Conservation (phyloP, 2,888 invertebrate species). For the Ophion costatus region DNA sequence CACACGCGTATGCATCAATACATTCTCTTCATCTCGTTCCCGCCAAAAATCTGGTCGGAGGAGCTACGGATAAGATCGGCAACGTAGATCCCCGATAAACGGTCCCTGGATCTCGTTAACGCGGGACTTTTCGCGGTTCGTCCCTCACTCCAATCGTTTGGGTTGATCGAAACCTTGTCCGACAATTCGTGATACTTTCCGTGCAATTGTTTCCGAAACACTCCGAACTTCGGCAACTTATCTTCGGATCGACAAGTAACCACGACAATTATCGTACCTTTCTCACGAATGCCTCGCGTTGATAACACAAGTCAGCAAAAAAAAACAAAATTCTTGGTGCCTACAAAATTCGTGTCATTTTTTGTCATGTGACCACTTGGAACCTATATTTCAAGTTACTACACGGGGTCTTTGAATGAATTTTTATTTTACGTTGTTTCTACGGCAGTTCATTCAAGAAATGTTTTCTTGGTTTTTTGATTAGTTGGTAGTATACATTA, state of each 20-base stretch:
- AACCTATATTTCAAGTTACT: too few species aligned
- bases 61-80: constrained; percentile 10
- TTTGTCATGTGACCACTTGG: too few species aligned
- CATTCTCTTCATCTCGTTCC: constrained; percentile 42
- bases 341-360: too few species aligned
- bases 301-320: too few species aligned
- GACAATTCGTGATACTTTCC: background rate
- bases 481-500: too few species aligned
- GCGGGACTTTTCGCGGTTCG: constrained; percentile 7
- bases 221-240: background rate
- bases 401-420: too few species aligned
- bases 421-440: too few species aligned
- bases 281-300: too few species aligned
- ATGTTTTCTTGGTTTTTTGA: too few species aligned
- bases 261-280: too few species aligned
- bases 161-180: constrained; percentile 14
- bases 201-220: background rate
- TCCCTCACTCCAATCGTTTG: constrained; percentile 26
- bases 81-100: constrained; percentile 35
- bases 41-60: constrained; percentile 46
- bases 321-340: too few species aligned
- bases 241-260: background rate
- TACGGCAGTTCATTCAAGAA: too few species aligned
- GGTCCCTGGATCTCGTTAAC: constrained; percentile 19
- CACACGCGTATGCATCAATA: background rate